These are phyloP conservation scores for Leptinotarsa peninsularis DNA, from an alignment of 2,888 invertebrate species.

Conservation along the genomic window DNA sequence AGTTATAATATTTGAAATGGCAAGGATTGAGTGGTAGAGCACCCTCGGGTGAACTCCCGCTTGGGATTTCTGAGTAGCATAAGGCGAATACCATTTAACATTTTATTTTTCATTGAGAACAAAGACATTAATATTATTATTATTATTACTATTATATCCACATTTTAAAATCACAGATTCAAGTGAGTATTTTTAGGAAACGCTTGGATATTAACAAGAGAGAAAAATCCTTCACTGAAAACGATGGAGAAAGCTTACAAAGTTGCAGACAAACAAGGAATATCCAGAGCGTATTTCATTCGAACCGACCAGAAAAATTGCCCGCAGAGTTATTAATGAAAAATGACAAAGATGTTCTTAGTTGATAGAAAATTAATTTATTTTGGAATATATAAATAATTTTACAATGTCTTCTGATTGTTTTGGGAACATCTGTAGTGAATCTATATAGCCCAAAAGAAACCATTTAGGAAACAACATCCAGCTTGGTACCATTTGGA, in stretches of 20 bases:
- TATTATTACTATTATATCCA: too few species aligned
- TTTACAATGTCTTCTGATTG: background rate
- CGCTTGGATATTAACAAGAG: conserved; percentile 75
- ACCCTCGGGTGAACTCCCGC: too few species aligned
- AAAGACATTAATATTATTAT: background rate
- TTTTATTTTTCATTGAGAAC: background rate
- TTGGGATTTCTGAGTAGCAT: too few species aligned
- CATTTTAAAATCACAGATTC: background rate
- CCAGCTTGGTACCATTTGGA: too few species aligned
- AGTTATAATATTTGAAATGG: too few species aligned
- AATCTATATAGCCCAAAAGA: background rate
- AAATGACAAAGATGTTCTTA: background rate
- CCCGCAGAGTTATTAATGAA: conserved; percentile 48
- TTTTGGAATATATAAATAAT: background rate
- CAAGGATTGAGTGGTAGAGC: too few species aligned
- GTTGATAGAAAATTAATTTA: conserved; percentile 1
- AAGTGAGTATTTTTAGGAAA: conserved; percentile 59
- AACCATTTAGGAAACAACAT: too few species aligned
- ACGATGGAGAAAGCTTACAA: conserved; percentile 73
- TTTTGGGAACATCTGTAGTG: background rate
- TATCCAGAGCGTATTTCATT: conserved; percentile 71
- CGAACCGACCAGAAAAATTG: conserved; percentile 76
- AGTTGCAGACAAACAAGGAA: conserved; percentile 70
- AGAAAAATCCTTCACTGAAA: conserved; percentile 69
- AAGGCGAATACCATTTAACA: too few species aligned